Evolutionary conservation across 2,888 invertebrate species (phyloP), one percentile per base, ranked within the genome.

Genomic region (Platypus cylindrus): DNA sequence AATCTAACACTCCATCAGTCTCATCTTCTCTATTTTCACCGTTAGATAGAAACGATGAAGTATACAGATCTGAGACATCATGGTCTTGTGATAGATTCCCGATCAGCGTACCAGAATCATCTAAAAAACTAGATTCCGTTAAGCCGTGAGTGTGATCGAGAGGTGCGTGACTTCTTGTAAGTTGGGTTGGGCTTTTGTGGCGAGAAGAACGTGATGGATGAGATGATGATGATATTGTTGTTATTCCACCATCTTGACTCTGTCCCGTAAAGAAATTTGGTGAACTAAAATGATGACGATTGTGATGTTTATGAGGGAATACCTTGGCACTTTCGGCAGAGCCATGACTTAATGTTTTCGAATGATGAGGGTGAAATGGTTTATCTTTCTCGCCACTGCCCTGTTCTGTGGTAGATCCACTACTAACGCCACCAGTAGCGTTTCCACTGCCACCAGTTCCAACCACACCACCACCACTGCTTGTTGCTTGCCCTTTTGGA

Each of bases 1-100:
- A 64, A 45, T 68, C 71, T 17, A 60, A 58, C 28, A 68, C 65
- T 25, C 65, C 64, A 34, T 75, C 76, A 32, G 64, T 61, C 46
- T 70, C 71, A 28, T 62, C 60, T 28, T 55, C 53, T 28, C 56
- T 59, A 29, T 54, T 53, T 54, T 73, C 72, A 42, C 71, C 71
- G 53, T 72, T 71, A 11, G 68, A 68, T 35, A 68, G 51, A 51
- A 66, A 67, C 38, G 68, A 67, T 44, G 66, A 60, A 32, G 25
- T 50, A 38, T 41, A 43, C 22, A 36, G 17, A 13, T 45, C 40
- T 7, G 42, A 40, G 23, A 34, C 25, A 35, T 43, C 45, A 11
- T 32, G 35, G 17, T 43, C 43, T 18, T 41, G 41, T 13, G 38
- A 33, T 7, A 32, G 11, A n/a, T 38, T 38, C 9, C 27, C 30